Percentiles rank a stretch among this genome's conserved stretches.
Conservation (phyloP, 2,797 vertebrate species). For the Siniperca scherzeri region DNA sequence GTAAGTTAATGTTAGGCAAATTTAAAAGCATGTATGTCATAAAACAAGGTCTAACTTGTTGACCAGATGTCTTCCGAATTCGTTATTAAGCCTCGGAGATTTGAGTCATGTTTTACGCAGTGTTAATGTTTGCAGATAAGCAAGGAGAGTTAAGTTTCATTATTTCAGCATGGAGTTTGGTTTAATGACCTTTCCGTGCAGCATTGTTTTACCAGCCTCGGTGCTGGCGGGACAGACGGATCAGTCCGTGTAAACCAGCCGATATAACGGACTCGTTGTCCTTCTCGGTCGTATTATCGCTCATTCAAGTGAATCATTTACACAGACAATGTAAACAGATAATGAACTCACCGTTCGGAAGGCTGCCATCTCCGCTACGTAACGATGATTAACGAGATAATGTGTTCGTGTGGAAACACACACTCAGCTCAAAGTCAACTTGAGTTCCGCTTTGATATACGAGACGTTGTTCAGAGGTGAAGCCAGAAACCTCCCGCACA, state of each 20-base stretch:
- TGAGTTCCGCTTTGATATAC: slow-evolving; percentile 75
- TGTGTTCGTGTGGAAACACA: slow-evolving; percentile 65
- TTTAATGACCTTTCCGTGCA: neutral
- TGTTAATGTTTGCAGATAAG: rapidly evolving
- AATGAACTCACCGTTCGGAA: slow-evolving; percentile 84
- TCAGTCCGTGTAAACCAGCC: neutral
- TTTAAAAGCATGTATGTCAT: neutral
- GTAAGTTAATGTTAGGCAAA: neutral
- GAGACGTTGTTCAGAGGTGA: slow-evolving; percentile 13
- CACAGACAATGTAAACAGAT: slow-evolving; percentile 18
- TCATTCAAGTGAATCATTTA: slow-evolving; percentile 65
- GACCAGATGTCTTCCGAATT: neutral
- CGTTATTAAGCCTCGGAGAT: rapidly evolving
- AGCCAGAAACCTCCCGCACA: neutral
- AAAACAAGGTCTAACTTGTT: neutral
- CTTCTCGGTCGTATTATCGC: neutral
- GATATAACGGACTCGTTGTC: neutral
- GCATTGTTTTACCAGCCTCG: neutral
- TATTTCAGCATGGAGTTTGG: slow-evolving; percentile 1
- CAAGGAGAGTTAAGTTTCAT: rapidly evolving
- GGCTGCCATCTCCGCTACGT: slow-evolving; percentile 82
- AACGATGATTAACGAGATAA: slow-evolving; percentile 36
- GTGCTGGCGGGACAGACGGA: slow-evolving; percentile 6
- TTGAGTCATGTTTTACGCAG: rapidly evolving
- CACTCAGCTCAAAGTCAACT: slow-evolving; percentile 13